Evolutionary conservation across 2,888 invertebrate species (phyloP), one percentile per base, ranked within the genome.

Genomic region (Apamea epomidion): DNA sequence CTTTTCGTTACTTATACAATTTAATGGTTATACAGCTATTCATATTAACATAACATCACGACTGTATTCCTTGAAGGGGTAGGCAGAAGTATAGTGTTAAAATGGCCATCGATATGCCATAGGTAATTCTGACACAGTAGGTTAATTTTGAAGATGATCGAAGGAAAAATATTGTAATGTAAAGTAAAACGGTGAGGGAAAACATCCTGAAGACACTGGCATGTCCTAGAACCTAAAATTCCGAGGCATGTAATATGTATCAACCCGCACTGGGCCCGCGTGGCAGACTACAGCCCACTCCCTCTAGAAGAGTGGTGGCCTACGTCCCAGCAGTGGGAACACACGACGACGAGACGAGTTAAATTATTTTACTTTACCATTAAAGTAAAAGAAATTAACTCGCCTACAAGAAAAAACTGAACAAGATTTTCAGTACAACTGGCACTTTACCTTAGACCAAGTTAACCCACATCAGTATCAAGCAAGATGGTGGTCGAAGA

Each of bases 1-100:
- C 21, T 32, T 78, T 51, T n/a, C 81, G 75, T 70, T 75, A 81
- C 62, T 64, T 48, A 75, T 58, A 70, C 25, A 48, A 29, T 70
- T 64, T 69, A 64, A 81, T n/a, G 69, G 62, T 75, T 70, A 64
- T 74, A 16, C 25, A 45, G 21, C 18, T 74, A 81, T 58, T 54
- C 72, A 37, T 16, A 78, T 21, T 10, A 68, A 48, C n/a, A 8
- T 29, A 37, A 37, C 1, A 25, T 18, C 32, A 54, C 21, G 25
- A 5, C 4, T 25, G 10, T 37, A 48, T 37, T 37, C 12, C 14
- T 32, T 7, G 7, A 6, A 65, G 32, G 37, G 18, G 14, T 37
- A 32, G 29, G n/a, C 8, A 51, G 25, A 42, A 0, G 1, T 54
- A 1, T 18, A n/a, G 45, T 45, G n/a, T 10, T 37, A 18, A 71